Conservation (phyloP, 1,140 invertebrate species). For the Brevipalpus yothersi region DNA sequence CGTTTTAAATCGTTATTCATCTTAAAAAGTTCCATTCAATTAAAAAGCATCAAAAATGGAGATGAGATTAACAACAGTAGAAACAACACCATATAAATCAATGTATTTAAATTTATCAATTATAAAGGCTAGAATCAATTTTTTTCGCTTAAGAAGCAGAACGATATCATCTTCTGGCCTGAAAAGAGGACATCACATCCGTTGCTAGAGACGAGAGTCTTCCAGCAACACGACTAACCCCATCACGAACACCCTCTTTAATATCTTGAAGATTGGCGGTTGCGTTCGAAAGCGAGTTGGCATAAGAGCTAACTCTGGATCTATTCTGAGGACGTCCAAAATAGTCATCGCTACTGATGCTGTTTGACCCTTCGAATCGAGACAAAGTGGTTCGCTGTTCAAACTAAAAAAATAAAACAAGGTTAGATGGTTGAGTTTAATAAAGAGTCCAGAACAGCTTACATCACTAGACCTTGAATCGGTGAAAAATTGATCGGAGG, state of each 20-base stretch:
- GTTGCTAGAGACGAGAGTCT: conserved; percentile 74
- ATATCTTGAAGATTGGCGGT: conserved; percentile 60
- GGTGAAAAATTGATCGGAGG: conserved; percentile 82
- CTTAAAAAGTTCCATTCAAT: no score
- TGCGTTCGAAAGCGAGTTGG: conserved; percentile 1
- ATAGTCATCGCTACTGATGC: conserved; percentile 85
- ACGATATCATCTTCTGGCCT: neutral
- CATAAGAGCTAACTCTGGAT: neutral
- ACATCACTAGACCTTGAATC: conserved; percentile 39
- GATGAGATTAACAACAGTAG: no score
- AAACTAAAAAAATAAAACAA: conserved; percentile 20
- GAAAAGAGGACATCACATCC: conserved; percentile 31
- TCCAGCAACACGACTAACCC: conserved; percentile 86
- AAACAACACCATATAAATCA: no score
- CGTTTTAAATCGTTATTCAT: no score
- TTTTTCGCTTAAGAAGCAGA: no score
- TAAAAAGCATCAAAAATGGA: no score
- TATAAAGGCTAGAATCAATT: no score
- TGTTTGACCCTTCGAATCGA: conserved; percentile 62
- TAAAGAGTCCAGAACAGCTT: conserved; percentile 11
- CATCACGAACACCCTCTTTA: conserved; percentile 79
- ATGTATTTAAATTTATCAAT: no score
- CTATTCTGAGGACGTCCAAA: conserved; percentile 35
- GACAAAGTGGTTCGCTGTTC: conserved; percentile 38
- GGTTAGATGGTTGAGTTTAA: neutral